Base-by-base conservation (phyloP, 2,888 invertebrate genomes). In the Physocephala rufipes region DNA sequence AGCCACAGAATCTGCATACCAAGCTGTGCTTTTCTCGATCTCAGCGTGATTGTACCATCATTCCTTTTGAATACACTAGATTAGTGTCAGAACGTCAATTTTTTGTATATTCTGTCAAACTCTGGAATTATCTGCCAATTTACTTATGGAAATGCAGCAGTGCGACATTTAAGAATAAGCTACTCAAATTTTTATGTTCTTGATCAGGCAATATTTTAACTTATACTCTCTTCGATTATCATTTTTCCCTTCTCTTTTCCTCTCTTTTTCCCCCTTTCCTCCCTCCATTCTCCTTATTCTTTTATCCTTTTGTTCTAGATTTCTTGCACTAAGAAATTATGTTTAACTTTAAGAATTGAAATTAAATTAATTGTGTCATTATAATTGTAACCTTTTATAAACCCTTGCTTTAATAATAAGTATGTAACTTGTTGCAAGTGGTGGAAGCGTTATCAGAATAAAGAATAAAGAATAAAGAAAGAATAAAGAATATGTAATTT, bases 41-140 rank as follows among this genome's bases (percentile, higher is more conserved):
- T 19, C 19, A 21, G 4, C 62, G 62, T 12, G 43, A 62, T 47
- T 36, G 26, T 24, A 30, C 2, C 16, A 21, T 62, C 15, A 24
- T 62, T 62, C 24, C 47, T 16, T 2, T 47, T 43, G 43, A 43
- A 12, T 45, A 62, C 43, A 5, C 16, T 5, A 36, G 26, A 21
- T 21, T 62, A 21, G 24, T 62, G 30, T 62, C 24, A 4, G 62
- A 62, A 24, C 43, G 62, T 19, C 62, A 62, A 4, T 62, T 62
- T 19, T 62, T 30, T 47, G 43, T 62, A 43, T 62, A 24, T n/a
- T n/a, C 45, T 30, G 4, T 21, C n/a, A 43, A 43, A 19, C 62
- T 16, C 21, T 62, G 43, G 62, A 62, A 62, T 24, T 62, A n/a
- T 16, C 24, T 62, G 43, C 45, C 43, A 5, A 43, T 19, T 30